Evolutionary conservation across 2,888 invertebrate genomes (phyloP), one percentile per base, ranked within the genome.

Genomic region (Eristalinus sepulchralis): DNA sequence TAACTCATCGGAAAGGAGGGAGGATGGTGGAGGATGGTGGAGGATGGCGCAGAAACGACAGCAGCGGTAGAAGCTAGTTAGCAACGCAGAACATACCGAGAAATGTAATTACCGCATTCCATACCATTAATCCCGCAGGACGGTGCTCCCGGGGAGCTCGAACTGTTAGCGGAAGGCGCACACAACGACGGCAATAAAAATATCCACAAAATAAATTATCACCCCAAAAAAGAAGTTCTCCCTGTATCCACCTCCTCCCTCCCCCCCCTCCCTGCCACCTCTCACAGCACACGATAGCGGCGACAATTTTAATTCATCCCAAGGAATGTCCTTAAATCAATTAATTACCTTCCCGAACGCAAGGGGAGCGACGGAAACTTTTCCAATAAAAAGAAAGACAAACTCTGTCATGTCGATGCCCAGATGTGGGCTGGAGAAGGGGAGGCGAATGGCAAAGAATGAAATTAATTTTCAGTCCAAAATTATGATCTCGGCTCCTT

Each of bases 121-220:
- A 62, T 68, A 62, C 68, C 68, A 77, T 68, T 68, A 77, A 77
- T 68, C 55, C 53, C 5, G 9, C 22, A 53, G 62, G 47, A 47
- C 39, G 39, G 13, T 39, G 39, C 39, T 39, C n/a, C 13, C 13
- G 2, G 39, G 39, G 13, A 39, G 39, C 39, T 13, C 13, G 17
- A 47, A 62, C 31, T n/a, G 68, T 60, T 62, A 68, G 68, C 76
- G 62, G 13, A 64, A 60, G 20, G 57, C 57, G 57, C 17, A 63
- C 55, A 57, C 55, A 57, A 53, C 47, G 60, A 27, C 59, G 71
- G 71, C 77, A 77, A 77, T 62, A 72, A 34, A 80, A 73, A 73
- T 62, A 39, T 57, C 78, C 70, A 36, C 70, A 64, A 63, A 78
- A 78, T 78, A 78, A 78, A 78, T 78, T 78, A 78, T 64, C 78